These are phyloP conservation scores for Rana temporaria DNA, from an alignment of 2,113 vertebrate species.

Conservation along the genomic window DNA sequence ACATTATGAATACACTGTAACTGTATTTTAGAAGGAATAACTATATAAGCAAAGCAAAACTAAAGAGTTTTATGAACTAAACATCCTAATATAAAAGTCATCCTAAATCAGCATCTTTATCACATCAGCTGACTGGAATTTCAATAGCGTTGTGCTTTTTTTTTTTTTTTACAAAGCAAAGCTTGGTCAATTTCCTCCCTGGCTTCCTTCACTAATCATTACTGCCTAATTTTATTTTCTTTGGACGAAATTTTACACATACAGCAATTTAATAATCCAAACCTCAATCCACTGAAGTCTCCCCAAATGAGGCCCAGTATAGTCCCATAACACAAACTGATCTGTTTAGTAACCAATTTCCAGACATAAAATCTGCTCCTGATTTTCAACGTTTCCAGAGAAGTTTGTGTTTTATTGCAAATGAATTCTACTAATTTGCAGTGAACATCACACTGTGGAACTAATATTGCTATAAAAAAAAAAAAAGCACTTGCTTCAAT, in stretches of 20 bases:
- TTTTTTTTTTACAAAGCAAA: not conserved
- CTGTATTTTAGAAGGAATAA: too few relatives aligned
- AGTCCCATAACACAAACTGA: not conserved
- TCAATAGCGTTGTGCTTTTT: not conserved
- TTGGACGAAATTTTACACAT: not conserved
- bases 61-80: too few relatives aligned
- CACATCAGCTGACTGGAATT: not conserved
- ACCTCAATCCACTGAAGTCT: not conserved
- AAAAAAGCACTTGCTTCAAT: constrained; percentile 11
- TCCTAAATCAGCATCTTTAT: too few relatives aligned
- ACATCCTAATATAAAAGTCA: too few relatives aligned
- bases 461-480: constrained; percentile 3
- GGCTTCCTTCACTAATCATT: not conserved
- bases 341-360: not conserved
- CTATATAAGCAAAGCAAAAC: too few relatives aligned
- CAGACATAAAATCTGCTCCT: constrained; percentile 7
- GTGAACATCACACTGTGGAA: not conserved
- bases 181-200: not conserved
- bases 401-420: constrained; percentile 16
- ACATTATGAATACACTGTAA: too few relatives aligned
- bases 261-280: constrained; percentile 2
- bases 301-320: not conserved
- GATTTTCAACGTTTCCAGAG: not conserved
- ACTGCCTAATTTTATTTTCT: not conserved
- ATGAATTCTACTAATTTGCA: constrained; percentile 21